A percentile compares a stretch with the other conserved stretches of the same genome.
phyloP scores from a whole-genome alignment of 2,888 invertebrate species.

The Euspilapteryx auroguttella region DNA sequence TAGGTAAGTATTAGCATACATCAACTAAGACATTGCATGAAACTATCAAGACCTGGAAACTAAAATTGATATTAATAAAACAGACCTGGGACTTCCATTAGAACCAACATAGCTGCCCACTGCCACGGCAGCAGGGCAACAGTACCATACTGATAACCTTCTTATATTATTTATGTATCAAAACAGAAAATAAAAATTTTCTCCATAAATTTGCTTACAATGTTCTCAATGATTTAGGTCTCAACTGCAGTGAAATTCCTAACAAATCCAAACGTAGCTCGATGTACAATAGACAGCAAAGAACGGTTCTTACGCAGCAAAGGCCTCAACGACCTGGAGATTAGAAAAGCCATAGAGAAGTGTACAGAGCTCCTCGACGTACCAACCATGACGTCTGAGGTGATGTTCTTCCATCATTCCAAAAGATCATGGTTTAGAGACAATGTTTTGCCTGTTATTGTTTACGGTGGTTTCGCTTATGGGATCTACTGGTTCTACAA shows the following conservation, averaged over 20 bases:
- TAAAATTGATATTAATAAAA: no score
- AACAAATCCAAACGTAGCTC: constrained; percentile 80
- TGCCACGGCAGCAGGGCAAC: no score
- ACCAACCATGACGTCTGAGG: constrained; percentile 36
- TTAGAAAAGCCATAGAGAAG: constrained; percentile 72
- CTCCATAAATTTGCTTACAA: no score
- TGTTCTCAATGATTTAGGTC: constrained; percentile 69
- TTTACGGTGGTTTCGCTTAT: constrained; percentile 79
- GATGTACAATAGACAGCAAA: constrained; percentile 76
- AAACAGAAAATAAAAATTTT: no score
- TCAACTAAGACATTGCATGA: no score
- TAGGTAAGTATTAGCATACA: no score
- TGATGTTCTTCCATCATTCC: constrained; percentile 37
- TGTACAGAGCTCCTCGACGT: constrained; percentile 48
- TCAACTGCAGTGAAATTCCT: constrained; percentile 85
- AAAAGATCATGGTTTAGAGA: constrained; percentile 63
- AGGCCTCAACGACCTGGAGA: constrained; percentile 75
- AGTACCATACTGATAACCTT: no score
- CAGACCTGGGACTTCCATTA: no score
- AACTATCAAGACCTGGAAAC: no score
- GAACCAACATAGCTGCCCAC: no score
- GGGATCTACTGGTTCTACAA: constrained; percentile 81
- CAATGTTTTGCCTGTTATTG: constrained; percentile 68
- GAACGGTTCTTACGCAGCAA: constrained; percentile 77
- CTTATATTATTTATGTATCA: no score